phyloP scores from a whole-genome alignment of 2,888 invertebrate genomes.

The Dolomedes plantarius region DNA sequence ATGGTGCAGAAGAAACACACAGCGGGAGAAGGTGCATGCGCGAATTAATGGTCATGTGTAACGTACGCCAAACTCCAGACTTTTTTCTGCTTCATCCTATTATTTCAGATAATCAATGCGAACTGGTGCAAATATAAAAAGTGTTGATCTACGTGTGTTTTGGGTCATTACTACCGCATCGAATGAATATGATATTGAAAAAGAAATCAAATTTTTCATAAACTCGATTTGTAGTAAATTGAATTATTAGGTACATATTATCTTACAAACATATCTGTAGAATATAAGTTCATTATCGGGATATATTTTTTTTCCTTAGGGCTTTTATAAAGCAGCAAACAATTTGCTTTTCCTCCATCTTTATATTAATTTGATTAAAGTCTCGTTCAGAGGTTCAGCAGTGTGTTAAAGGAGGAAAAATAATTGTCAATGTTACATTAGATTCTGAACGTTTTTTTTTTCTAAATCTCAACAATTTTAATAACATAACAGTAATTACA shows the following conservation, averaged over 20 bases:
- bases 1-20: background rate
- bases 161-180: conserved; percentile 34
- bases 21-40: background rate
- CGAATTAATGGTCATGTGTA: conserved; percentile 10
- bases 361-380: background rate
- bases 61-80: conserved; percentile 42
- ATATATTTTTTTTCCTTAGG: conserved; percentile 20
- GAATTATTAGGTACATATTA: conserved; percentile 44
- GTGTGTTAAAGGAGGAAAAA: background rate
- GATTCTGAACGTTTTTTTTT: background rate
- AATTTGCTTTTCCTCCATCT: background rate
- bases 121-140: conserved; percentile 19
- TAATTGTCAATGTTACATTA: background rate
- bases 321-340: conserved; percentile 15
- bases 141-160: conserved; percentile 8
- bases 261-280: conserved; percentile 59
- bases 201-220: conserved; percentile 14
- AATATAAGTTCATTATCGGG: conserved; percentile 20
- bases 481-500: background rate
- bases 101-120: conserved; percentile 63
- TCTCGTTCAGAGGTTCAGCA: conserved; percentile 28
- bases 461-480: background rate
- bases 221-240: conserved; percentile 49
- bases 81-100: conserved; percentile 51
- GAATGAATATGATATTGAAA: background rate